phyloP scores from a whole-genome alignment of 2,888 invertebrate species.

The Ophioninae sp. region DNA sequence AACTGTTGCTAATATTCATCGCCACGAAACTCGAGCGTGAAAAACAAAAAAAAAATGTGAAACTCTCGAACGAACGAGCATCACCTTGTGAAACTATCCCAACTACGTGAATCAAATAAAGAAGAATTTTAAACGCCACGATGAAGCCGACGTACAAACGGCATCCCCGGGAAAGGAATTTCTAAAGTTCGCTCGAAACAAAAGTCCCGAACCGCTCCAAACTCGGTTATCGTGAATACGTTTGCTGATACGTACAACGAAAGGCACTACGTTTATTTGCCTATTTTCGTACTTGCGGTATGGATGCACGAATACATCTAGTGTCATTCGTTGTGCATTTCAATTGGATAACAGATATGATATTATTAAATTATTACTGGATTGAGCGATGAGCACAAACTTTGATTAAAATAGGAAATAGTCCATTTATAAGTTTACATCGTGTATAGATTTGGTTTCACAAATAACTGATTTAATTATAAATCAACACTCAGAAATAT shows the following conservation, averaged over 20 bases:
- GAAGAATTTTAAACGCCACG: conserved; percentile 10
- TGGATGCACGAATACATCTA: background rate
- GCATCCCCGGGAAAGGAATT: conserved; percentile 15
- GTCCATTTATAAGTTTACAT: too few relatives aligned
- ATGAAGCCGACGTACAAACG: conserved; percentile 1
- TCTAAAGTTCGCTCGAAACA: conserved; percentile 2
- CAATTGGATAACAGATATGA: background rate
- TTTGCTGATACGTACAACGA: background rate
- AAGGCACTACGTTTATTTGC: background rate
- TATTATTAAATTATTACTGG: too few relatives aligned
- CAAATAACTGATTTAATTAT: too few relatives aligned
- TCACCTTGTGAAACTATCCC: conserved; percentile 18
- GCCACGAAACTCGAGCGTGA: background rate
- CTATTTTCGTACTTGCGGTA: background rate
- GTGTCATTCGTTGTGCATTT: background rate
- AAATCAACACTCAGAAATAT: too few relatives aligned
- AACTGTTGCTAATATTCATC: conserved; percentile 15
- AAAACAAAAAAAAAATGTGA: background rate
- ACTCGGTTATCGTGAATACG: background rate
- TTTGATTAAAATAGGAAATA: too few relatives aligned
- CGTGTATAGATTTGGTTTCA: too few relatives aligned
- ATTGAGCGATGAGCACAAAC: too few relatives aligned
- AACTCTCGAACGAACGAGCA: background rate
- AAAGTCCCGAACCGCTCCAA: background rate
- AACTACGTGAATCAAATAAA: conserved; percentile 7